These are phyloP conservation scores for Sphaeridia pumilis DNA, from an alignment of 2,888 invertebrate genomes.

Conservation along the genomic window DNA sequence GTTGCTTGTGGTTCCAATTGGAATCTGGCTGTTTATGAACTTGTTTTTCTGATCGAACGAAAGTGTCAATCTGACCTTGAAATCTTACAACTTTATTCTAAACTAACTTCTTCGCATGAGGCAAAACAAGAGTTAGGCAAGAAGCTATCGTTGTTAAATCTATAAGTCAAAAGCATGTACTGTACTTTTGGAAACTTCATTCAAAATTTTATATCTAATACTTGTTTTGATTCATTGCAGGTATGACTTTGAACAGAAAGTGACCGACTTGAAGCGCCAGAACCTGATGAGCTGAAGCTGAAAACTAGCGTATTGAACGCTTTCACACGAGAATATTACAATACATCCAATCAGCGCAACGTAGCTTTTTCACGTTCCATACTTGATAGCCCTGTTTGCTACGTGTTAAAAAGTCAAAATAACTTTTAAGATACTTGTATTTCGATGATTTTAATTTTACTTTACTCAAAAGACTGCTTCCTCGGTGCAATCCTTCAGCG, in stretches of 20 bases:
- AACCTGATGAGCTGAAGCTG: constrained; percentile 11
- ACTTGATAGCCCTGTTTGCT: too few relatives aligned
- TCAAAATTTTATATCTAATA: not conserved
- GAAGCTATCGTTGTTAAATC: too few relatives aligned
- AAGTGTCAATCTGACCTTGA: too few relatives aligned
- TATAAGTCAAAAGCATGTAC: too few relatives aligned
- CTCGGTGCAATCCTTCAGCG: not conserved
- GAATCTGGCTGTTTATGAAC: not conserved
- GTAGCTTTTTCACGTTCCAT: too few relatives aligned
- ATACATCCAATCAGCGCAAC: too few relatives aligned
- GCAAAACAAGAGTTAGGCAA: too few relatives aligned
- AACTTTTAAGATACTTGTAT: not conserved
- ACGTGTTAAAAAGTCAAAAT: too few relatives aligned
- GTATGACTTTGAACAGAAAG: constrained; percentile 36
- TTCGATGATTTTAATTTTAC: not conserved
- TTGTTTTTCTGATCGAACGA: constrained; percentile 2
- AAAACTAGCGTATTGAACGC: not conserved
- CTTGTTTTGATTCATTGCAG: constrained; percentile 22
- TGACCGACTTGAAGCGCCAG: constrained; percentile 32
- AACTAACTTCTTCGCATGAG: not conserved
- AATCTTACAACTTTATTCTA: not conserved
- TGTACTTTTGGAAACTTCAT: not conserved
- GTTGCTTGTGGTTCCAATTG: not conserved
- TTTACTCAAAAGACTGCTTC: not conserved
- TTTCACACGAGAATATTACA: not conserved